Evolutionary conservation across 2,888 invertebrate species (phyloP), one percentile per base, ranked within the genome.

Genomic region (Electrophaes corylata): DNA sequence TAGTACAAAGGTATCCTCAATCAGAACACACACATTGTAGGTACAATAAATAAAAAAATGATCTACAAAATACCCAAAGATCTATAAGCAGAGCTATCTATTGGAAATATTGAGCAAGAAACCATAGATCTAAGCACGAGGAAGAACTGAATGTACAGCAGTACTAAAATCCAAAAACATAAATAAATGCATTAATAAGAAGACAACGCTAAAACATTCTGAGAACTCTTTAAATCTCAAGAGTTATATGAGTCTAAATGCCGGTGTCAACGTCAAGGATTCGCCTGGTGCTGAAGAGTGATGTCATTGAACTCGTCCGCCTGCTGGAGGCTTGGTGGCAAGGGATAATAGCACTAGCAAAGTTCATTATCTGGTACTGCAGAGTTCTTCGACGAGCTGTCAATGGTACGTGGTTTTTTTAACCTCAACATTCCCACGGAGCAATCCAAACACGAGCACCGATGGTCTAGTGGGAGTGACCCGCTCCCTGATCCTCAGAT

Each of bases 261-360:
- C 65, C 63, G 57, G 57, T 74, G 45, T 78, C 78, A 62, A 78
- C 84, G 78, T 79, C 81, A 40, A 81, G 75, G 61, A 78, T 82
- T 64, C 76, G 76, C 26, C 65, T 85, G 44, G 75, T 88, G 59
- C 60, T 86, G 57, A 73, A 73, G 69, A 86, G 91, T 80, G 92
- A 93, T 71, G 85, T 88, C 31, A 76, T 88, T 47, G 88, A 91
- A 39, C 77, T 92, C 37, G 77, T 92, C 26, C 81, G 87, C 4
- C 73, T 92, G 26, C 75, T 93, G 63, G 93, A 93, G 64, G 88
- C 90, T 31, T 93, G 92, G 81, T 92, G 93, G 78, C 88, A 91
- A 65, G 89, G 90, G 1, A 75, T 92, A 46, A 81, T 93, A 63
- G 69, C 92, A 71, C 64, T 94, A 76, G 84, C 84, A 59, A 71